Percentiles rank a stretch among this genome's conserved stretches.
These are phyloP conservation scores for Phaethon lepturus DNA, from an alignment of 2,113 vertebrate species.

Conservation along the genomic window DNA sequence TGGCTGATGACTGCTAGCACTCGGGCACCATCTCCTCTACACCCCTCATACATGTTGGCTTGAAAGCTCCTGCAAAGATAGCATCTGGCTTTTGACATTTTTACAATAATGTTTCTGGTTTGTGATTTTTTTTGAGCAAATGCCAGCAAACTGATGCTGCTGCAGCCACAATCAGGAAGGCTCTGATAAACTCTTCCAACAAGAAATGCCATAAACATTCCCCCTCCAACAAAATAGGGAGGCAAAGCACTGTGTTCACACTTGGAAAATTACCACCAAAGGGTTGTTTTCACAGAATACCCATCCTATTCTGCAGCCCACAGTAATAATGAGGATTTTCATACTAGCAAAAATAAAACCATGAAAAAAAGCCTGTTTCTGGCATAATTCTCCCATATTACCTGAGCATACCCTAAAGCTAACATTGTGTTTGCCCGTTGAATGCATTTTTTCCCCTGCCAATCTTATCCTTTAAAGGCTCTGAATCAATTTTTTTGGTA, in stretches of 20 bases:
- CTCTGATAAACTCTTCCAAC: not conserved
- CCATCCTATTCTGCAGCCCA: not conserved
- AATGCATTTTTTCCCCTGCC: not conserved
- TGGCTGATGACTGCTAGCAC: no score
- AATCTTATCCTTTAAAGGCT: not conserved
- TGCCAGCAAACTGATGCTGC: not conserved
- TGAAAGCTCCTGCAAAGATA: not conserved
- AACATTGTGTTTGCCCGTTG: not conserved
- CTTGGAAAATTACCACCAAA: not conserved
- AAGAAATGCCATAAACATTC: not conserved
- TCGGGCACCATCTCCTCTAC: not conserved
- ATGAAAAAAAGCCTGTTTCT: not conserved
- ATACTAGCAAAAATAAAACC: not conserved
- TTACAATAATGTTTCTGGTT: not conserved
- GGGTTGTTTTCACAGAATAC: not conserved
- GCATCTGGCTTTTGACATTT: not conserved
- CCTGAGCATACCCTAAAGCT: not conserved
- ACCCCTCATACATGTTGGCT: accelerated
- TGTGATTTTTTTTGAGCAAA: not conserved
- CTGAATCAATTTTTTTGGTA: not conserved
- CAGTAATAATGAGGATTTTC: not conserved
- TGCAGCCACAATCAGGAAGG: not conserved
- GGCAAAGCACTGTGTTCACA: not conserved
- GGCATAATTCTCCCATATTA: not conserved
- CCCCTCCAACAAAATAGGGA: not conserved